These are phyloP conservation scores for Marasmarcha lunaedactyla DNA, from an alignment of 2,888 invertebrate genomes.

Conservation along the genomic window DNA sequence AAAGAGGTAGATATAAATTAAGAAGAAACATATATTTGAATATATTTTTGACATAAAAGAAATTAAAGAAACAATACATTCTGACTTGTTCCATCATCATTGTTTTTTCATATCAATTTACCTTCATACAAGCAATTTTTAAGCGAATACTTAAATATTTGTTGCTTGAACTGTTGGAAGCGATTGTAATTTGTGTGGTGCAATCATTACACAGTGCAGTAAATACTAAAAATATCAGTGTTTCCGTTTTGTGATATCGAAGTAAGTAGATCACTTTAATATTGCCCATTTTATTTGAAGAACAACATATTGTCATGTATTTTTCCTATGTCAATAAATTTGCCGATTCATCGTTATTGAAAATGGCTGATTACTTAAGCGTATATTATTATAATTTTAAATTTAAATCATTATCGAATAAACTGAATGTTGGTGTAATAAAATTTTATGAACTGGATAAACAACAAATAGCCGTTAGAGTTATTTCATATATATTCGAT, in stretches of 20 bases:
- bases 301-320: neutral
- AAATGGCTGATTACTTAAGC: neutral
- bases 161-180: neutral
- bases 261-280: neutral
- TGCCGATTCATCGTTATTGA: neutral
- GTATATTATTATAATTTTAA: no score
- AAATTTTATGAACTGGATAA: no score
- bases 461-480: no score
- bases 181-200: neutral
- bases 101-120: neutral
- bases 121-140: neutral
- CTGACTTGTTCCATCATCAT: neutral
- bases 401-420: no score
- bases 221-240: neutral
- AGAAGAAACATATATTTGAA: no score
- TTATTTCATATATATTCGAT: no score
- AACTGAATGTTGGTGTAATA: no score
- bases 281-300: neutral
- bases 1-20: no score
- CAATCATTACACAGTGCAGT: neutral
- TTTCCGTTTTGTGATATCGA: neutral
- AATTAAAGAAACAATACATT: no score
- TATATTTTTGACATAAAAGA: no score
- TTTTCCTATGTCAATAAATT: neutral
- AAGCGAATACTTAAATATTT: neutral